Conservation (phyloP, 1,140 invertebrate genomes). For the Pissodes strobi region DNA sequence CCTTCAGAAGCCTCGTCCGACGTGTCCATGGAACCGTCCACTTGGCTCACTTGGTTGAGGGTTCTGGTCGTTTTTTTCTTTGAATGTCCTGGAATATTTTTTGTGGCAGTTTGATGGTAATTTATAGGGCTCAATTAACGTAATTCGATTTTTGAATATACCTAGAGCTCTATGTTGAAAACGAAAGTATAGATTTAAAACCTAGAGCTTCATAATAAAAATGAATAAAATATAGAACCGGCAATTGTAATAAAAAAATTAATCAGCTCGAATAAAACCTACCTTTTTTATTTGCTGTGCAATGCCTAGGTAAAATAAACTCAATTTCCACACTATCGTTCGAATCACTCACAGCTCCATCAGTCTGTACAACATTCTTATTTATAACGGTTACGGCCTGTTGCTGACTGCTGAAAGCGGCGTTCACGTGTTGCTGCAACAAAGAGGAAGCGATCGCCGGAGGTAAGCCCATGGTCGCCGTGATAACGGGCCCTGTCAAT, state of each 20-base stretch:
- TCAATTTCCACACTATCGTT: conserved; percentile 36
- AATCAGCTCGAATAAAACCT: too few species aligned
- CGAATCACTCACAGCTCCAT: conserved; percentile 41
- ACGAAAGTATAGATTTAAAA: too few species aligned
- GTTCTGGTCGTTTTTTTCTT: conserved; percentile 17
- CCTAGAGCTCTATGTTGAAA: too few species aligned
- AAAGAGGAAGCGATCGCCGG: conserved; percentile 75
- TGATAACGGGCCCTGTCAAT: conserved; percentile 81
- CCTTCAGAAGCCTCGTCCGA: conserved; percentile 75
- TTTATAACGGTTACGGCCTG: conserved; percentile 45
- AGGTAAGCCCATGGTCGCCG: conserved; percentile 82
- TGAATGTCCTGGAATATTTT: not conserved
- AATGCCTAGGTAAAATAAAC: conserved; percentile 32
- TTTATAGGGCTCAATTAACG: too few species aligned
- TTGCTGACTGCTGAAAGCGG: conserved; percentile 62
- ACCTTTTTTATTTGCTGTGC: conserved; percentile 25
- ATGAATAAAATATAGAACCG: too few species aligned
- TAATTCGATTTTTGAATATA: not conserved
- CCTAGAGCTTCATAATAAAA: too few species aligned
- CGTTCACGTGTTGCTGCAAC: conserved; percentile 85
- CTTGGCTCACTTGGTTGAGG: conserved; percentile 9
- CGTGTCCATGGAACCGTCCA: conserved; percentile 75
- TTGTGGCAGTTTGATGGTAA: too few species aligned
- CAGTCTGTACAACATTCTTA: conserved; percentile 50
- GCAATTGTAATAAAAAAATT: too few species aligned